These are phyloP conservation scores for Rhinatrema bivittatum DNA, from an alignment of 2,797 vertebrate genomes.

Conservation along the genomic window DNA sequence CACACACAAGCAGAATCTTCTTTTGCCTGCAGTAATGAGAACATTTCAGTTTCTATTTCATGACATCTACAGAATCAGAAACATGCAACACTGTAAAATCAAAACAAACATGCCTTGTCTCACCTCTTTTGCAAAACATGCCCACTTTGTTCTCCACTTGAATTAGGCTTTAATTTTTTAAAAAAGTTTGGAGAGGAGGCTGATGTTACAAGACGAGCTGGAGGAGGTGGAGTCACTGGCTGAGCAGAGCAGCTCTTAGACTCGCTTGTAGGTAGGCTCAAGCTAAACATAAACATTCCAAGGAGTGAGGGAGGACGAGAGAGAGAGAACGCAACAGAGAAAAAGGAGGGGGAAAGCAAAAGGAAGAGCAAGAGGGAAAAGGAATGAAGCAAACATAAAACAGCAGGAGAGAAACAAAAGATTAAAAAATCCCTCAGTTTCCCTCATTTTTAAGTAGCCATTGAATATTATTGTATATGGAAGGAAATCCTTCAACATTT, in stretches of 20 bases:
- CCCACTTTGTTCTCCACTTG: constrained; percentile 56
- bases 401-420: neutral
- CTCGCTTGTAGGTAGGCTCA: constrained; percentile 27
- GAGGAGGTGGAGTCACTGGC: constrained; percentile 33
- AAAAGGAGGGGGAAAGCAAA: neutral
- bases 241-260: constrained; percentile 40
- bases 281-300: constrained; percentile 26
- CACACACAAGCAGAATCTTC: no score
- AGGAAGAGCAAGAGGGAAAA: neutral
- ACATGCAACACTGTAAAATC: no score
- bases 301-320: constrained; percentile 9
- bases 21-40: no score
- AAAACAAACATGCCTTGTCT: constrained; percentile 30
- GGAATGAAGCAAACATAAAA: neutral
- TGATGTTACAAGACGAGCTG: constrained; percentile 51
- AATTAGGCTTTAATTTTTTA: constrained; percentile 58
- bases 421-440: neutral
- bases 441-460: neutral
- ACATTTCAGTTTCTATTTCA: no score
- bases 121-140: constrained; percentile 67
- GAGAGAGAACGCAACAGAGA: constrained; percentile 7
- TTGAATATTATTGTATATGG: neutral
- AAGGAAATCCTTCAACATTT: no score
- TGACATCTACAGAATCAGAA: no score
- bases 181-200: constrained; percentile 63